A percentile compares a stretch with the other conserved stretches of the same genome.
These are phyloP conservation scores for Camelus dromedarius DNA, from an alignment of 2,113 vertebrate species.

Conservation along the genomic window DNA sequence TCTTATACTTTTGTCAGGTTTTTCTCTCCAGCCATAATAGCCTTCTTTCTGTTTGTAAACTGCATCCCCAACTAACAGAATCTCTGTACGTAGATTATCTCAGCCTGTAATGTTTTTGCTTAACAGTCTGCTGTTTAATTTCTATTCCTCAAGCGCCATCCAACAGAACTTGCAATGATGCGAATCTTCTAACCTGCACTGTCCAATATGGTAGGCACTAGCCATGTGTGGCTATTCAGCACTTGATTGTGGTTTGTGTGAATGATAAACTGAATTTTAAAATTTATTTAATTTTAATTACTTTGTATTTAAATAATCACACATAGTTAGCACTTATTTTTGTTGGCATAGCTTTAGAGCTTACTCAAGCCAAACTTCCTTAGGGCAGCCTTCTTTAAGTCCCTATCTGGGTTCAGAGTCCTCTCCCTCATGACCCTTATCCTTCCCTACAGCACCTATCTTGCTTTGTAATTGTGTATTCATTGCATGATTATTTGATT, in stretches of 20 bases:
- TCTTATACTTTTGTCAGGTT: not conserved
- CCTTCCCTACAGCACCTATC: not conserved
- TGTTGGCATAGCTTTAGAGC: not conserved
- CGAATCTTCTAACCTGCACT: not conserved
- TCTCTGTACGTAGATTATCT: not conserved
- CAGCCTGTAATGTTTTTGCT: not conserved
- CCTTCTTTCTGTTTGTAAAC: not conserved
- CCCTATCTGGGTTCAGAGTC: not conserved
- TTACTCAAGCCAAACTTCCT: not conserved
- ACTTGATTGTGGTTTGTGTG: not conserved
- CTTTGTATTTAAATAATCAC: not conserved
- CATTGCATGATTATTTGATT: not conserved
- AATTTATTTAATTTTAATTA: constrained; percentile 1
- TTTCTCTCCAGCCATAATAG: not conserved
- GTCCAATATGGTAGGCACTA: no score
- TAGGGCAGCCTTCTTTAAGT: not conserved
- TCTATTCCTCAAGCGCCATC: not conserved
- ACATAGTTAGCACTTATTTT: not conserved
- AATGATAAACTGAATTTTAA: not conserved
- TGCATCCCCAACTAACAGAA: not conserved
- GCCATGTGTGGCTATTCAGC: not conserved
- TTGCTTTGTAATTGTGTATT: not conserved
- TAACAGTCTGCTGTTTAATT: not conserved
- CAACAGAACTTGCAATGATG: not conserved
- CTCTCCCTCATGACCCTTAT: not conserved